Conservation (phyloP, 2,797 vertebrate genomes). For the Coreius guichenoti region DNA sequence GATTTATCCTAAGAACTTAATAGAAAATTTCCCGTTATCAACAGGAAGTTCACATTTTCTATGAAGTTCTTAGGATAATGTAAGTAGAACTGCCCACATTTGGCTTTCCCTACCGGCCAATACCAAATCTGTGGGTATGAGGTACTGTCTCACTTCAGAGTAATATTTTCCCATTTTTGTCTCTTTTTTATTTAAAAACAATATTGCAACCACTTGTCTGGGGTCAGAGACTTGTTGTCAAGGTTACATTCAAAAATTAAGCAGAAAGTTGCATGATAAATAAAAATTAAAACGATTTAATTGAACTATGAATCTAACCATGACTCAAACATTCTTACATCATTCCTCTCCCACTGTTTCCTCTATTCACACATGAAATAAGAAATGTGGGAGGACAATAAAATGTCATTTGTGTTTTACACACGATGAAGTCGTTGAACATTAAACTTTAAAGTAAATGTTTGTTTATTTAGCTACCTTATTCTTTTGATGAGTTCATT, state of each 20-base stretch:
- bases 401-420: constrained; percentile 39
- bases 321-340: constrained; percentile 65
- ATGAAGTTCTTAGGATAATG: neutral
- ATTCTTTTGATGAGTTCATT: constrained; percentile 69
- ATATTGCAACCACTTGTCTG: constrained; percentile 19
- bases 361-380: constrained; percentile 50
- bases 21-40: too few species aligned
- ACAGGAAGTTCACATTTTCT: neutral
- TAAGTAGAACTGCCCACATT: neutral
- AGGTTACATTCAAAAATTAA: constrained; percentile 58
- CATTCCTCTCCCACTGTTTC: constrained; percentile 58
- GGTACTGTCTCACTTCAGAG: constrained; percentile 58
- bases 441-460: neutral
- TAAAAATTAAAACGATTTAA: constrained; percentile 66
- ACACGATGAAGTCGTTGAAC: neutral
- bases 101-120: constrained; percentile 1
- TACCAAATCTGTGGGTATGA: constrained; percentile 57
- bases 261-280: constrained; percentile 67
- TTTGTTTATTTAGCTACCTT: constrained; percentile 69
- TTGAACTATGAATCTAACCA: constrained; percentile 64
- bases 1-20: too few species aligned
- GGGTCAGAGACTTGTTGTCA: constrained; percentile 58
- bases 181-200: constrained; percentile 4
- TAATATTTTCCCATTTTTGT: neutral
- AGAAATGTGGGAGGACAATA: constrained; percentile 44